These are phyloP conservation scores for Tadarida brasiliensis DNA, from an alignment of 2,797 vertebrate species.

Conservation along the genomic window DNA sequence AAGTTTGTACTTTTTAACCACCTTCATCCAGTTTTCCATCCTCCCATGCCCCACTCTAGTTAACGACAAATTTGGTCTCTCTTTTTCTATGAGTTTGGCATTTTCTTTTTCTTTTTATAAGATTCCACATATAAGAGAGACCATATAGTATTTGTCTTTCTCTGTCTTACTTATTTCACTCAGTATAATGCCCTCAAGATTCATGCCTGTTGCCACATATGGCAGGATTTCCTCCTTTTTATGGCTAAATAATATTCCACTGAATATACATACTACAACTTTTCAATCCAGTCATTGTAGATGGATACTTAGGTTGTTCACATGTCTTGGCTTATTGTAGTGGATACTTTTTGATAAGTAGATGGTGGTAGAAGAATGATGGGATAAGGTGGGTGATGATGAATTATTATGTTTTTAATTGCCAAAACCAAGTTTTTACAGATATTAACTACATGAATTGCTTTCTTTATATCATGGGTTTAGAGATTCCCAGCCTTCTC, in stretches of 20 bases:
- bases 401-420: background rate
- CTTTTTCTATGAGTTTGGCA: background rate
- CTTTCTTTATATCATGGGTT: background rate
- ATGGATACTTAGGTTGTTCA: background rate
- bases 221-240: background rate
- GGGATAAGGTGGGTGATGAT: background rate
- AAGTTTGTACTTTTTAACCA: background rate
- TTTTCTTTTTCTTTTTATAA: background rate
- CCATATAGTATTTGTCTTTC: background rate
- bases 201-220: background rate
- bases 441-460: background rate
- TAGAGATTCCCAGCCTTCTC: background rate
- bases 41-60: background rate
- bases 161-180: constrained; percentile 9
- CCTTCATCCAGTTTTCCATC: background rate
- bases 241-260: background rate
- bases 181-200: background rate
- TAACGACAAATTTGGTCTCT: background rate
- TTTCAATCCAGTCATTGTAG: background rate
- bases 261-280: background rate
- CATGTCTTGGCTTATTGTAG: background rate
- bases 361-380: background rate
- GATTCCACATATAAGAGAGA: background rate
- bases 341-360: background rate
- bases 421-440: background rate